These are phyloP conservation scores for Cranoglanis bouderius DNA, from an alignment of 2,113 vertebrate species.

Conservation along the genomic window DNA sequence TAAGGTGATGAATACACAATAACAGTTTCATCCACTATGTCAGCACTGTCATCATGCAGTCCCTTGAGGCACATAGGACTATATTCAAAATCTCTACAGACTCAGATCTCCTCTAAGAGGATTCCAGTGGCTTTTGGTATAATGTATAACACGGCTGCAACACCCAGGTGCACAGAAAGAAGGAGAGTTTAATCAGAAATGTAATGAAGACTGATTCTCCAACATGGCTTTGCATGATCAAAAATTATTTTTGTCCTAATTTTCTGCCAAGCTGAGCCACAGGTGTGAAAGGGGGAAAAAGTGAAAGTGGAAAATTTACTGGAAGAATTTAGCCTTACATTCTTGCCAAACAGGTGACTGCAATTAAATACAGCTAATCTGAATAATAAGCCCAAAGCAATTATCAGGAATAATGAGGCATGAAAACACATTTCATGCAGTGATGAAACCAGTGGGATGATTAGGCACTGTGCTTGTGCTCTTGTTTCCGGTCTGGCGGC, in stretches of 20 bases:
- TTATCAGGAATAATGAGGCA: constrained; percentile 57
- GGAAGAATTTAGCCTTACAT: neutral
- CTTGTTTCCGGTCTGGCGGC: constrained; percentile 27
- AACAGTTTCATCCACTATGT: neutral
- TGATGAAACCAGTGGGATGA: constrained; percentile 35
- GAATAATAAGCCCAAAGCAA: constrained; percentile 47
- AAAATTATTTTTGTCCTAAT: constrained; percentile 2
- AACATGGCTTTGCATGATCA: neutral
- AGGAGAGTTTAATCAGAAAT: neutral
- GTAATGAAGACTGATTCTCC: constrained; percentile 23
- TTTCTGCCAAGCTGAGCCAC: constrained; percentile 13
- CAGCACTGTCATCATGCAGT: neutral
- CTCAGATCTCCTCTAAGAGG: constrained; percentile 20
- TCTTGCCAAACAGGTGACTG: constrained; percentile 50
- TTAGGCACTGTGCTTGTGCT: constrained; percentile 14
- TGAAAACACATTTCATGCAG: constrained; percentile 50
- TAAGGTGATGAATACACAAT: constrained; percentile 50
- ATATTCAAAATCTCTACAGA: constrained; percentile 10
- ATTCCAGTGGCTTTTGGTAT: constrained; percentile 2
- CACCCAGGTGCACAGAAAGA: neutral
- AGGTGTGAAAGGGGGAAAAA: constrained; percentile 10
- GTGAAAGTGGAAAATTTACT: neutral
- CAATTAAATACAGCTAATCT: constrained; percentile 53
- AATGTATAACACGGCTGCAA: constrained; percentile 9
- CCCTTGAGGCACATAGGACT: neutral